Base-by-base conservation (phyloP, 2,888 invertebrate genomes). In the Nymphalis urticae region DNA sequence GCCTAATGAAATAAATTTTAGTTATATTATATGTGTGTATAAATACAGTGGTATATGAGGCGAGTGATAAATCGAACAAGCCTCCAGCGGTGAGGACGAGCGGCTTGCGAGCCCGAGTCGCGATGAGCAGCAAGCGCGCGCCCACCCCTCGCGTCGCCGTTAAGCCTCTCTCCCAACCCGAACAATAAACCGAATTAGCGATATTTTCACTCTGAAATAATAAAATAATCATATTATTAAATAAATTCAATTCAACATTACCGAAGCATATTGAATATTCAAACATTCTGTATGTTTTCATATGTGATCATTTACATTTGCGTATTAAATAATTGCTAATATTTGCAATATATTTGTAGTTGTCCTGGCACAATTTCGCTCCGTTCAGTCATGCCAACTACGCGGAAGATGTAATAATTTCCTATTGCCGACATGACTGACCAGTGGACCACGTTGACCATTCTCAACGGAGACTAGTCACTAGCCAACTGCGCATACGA, bases 41-140 rank as follows among this genome's bases (percentile, higher is more conserved):
- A 48, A 72, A 59, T 71, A 79, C 79, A 64, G 73, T 74, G 8
- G 73, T 72, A 60, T 75, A 79, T n/a, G 78, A 75, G 17, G 69
- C 74, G 8, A 79, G 73, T 0, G 79, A 78, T 1, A 79, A 60
- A 8, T 78, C 79, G 58, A 73, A 76, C 4, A 79, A 64, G 59
- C 78, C 76, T 19, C 78, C 79, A 42, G 79, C 79, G 8, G 76
- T 73, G 36, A 79, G 66, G 0, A 74, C 73, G 27, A 79, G 58
- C 0, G 77, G 75, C 51, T 73, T 73, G 16, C 72, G 72, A 24
- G 79, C 75, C 0, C 79, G 72, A 0, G 72, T 71, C 21, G 71
- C 67, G 7, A 75, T 64, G 6, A 78, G 63, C 48, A 75, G 65
- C 4, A 77, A 70, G 17, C 69, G 60, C 3, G 71, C 67, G 17